Evolutionary conservation across 1,140 invertebrate species (phyloP).

Genomic region (Leptinotarsa lineolata): DNA sequence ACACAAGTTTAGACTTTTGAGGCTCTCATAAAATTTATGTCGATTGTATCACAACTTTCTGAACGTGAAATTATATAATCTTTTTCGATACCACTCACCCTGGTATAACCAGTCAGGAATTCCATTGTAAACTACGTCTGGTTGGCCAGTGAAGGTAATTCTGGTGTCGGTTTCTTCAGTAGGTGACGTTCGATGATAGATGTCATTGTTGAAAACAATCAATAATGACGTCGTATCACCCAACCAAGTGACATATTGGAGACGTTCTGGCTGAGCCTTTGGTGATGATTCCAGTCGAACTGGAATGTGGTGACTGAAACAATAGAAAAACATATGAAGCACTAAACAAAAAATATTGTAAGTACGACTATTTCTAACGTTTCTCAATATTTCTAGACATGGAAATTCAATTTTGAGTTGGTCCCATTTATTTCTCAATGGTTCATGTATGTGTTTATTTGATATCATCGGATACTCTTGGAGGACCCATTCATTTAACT

Average conservation of each 20-base stretch:
- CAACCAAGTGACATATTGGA: slow-evolving; percentile 79
- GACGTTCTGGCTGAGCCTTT: slow-evolving; percentile 69
- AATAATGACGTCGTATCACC: slow-evolving; percentile 72
- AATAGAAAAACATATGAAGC: too few relatives aligned
- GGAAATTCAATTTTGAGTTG: too few relatives aligned
- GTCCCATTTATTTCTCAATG: too few relatives aligned
- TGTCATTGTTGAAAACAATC: slow-evolving; percentile 82
- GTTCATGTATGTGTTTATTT: too few relatives aligned
- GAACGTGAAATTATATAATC: too few relatives aligned
- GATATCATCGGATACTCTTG: too few relatives aligned
- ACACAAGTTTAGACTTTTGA: too few relatives aligned
- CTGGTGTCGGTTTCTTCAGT: slow-evolving; percentile 65
- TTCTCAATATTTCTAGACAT: too few relatives aligned
- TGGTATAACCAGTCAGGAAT: slow-evolving; percentile 94
- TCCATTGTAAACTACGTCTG: slow-evolving; percentile 84
- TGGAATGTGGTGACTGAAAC: slow-evolving; percentile 77
- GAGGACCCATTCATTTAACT: too few relatives aligned
- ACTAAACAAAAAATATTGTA: background rate
- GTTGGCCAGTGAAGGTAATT: slow-evolving; percentile 75
- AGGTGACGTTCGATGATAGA: slow-evolving; percentile 77
- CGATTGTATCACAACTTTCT: too few relatives aligned
- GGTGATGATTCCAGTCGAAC: slow-evolving; percentile 67
- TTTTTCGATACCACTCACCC: slow-evolving; percentile 60
- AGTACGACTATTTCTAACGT: background rate
- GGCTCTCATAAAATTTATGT: too few relatives aligned